A percentile compares a stretch with the other conserved stretches of the same genome.
These are phyloP conservation scores for Musca domestica DNA, from an alignment of 1,140 invertebrate species.

Conservation along the genomic window DNA sequence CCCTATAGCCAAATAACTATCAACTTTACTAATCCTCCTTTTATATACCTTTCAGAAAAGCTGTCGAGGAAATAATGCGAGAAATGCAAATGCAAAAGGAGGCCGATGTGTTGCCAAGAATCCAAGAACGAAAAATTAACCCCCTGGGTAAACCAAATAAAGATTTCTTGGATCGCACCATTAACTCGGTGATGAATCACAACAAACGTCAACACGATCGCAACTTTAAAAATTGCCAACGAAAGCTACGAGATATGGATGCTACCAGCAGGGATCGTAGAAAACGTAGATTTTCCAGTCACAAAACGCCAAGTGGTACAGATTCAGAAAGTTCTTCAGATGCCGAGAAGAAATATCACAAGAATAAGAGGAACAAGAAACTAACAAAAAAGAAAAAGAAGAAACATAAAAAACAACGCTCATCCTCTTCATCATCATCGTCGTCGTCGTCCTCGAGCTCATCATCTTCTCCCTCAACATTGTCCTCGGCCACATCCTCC, in stretches of 20 bases:
- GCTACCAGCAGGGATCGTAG: background rate
- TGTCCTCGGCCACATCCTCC: background rate
- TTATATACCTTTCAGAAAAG: background rate
- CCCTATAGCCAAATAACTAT: too few relatives aligned
- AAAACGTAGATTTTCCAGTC: background rate
- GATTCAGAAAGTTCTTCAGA: background rate
- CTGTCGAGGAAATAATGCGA: background rate
- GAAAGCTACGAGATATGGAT: conserved; percentile 22
- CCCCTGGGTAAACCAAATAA: conserved; percentile 45
- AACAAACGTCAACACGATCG: conserved; percentile 31
- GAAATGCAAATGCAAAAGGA: conserved; percentile 3
- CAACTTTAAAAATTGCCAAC: conserved; percentile 16
- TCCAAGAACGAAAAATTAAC: conserved; percentile 44
- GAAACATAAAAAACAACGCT: background rate
- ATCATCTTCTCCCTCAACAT: too few relatives aligned
- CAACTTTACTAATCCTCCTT: too few relatives aligned
- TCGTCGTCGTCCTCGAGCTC: background rate
- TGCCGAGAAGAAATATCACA: background rate
- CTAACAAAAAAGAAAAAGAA: conserved; percentile 12
- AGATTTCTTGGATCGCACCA: conserved; percentile 38
- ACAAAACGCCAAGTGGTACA: background rate
- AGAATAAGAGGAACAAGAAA: background rate
- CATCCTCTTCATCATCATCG: background rate
- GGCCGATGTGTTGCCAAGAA: background rate
- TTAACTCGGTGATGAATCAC: conserved; percentile 32